Percentiles rank a stretch among this genome's conserved stretches.
Evolutionary conservation across 1,140 invertebrate species (phyloP).

Genomic region (Ceratitis capitata): DNA sequence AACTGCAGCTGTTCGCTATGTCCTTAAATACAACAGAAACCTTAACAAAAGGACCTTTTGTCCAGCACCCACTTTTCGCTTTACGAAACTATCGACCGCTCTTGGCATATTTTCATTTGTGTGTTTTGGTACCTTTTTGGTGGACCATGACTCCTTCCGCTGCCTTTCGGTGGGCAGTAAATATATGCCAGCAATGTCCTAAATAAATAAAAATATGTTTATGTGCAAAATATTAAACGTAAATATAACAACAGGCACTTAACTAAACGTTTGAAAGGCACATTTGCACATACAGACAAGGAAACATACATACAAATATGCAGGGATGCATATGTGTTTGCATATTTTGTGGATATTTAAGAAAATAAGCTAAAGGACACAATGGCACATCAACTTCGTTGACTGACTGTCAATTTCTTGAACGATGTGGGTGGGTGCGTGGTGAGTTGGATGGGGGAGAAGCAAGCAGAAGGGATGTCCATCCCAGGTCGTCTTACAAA

Average conservation of each 20-base stretch:
- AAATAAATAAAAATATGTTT: constrained; percentile 65
- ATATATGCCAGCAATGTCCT: constrained; percentile 48
- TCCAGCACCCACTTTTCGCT: neutral
- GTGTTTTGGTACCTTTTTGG: neutral
- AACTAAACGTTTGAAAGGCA: constrained; percentile 2
- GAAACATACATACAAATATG: neutral
- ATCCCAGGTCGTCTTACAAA: constrained; percentile 57
- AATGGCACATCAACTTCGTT: neutral
- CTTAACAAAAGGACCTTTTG: no score
- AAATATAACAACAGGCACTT: constrained; percentile 49
- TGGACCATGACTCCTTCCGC: neutral
- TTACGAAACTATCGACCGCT: neutral
- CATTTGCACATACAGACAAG: neutral
- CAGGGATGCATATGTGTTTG: no score
- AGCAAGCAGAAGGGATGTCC: neutral
- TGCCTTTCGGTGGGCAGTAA: neutral
- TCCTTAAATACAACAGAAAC: no score
- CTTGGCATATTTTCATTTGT: constrained; percentile 28
- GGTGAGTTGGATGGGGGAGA: neutral
- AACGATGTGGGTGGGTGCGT: neutral
- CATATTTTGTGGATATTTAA: neutral
- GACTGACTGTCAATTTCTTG: constrained; percentile 3
- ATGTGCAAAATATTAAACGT: constrained; percentile 64
- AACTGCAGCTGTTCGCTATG: constrained; percentile 42
- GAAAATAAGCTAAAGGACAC: neutral